Conservation (phyloP, 2,888 invertebrate species). For the Pyrrhia umbra region DNA sequence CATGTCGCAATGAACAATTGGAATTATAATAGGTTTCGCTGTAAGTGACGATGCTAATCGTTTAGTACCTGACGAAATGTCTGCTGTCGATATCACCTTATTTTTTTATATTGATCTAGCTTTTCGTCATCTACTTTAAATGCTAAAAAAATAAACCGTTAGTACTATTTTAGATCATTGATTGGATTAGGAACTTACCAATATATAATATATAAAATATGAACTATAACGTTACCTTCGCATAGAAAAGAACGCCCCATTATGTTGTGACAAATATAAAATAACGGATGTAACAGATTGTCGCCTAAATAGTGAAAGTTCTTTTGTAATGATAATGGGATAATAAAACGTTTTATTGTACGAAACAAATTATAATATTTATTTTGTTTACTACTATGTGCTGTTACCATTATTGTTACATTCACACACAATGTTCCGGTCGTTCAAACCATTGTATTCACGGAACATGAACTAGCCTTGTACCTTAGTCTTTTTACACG, state of each 20-base stretch:
- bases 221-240: constrained; percentile 13
- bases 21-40: constrained; percentile 52
- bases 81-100: constrained; percentile 11
- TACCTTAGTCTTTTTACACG: constrained; percentile 31
- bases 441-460: constrained; percentile 12
- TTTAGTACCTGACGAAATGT: constrained; percentile 48
- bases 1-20: constrained; percentile 49
- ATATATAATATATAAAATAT: constrained; percentile 8
- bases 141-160: background rate
- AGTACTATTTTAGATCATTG: background rate
- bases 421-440: constrained; percentile 16
- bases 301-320: constrained; percentile 74
- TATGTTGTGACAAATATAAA: constrained; percentile 57
- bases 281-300: constrained; percentile 75
- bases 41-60: constrained; percentile 47
- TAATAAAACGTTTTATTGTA: constrained; percentile 65
- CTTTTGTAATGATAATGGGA: constrained; percentile 63
- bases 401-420: constrained; percentile 29
- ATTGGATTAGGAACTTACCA: background rate
- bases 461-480: constrained; percentile 32
- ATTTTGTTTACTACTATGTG: constrained; percentile 36
- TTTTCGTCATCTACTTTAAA: background rate
- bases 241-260: constrained; percentile 24
- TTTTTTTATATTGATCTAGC: constrained; percentile 13
- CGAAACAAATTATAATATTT: constrained; percentile 63